These are phyloP conservation scores for Drosophila cracens DNA, from an alignment of 2,888 invertebrate species.

Conservation along the genomic window DNA sequence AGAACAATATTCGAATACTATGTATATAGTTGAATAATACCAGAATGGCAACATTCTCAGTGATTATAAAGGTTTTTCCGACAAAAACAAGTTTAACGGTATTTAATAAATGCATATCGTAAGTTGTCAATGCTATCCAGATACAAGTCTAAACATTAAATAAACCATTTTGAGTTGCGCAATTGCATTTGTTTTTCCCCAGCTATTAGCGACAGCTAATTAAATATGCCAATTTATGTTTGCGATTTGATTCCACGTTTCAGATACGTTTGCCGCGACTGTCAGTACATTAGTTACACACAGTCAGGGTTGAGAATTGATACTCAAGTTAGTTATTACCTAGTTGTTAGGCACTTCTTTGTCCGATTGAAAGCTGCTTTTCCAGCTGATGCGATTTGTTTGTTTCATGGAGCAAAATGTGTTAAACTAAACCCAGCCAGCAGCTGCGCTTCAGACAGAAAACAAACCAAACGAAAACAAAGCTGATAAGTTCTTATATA, in stretches of 20 bases:
- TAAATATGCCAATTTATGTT: slow-evolving; percentile 3
- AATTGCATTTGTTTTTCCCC: background rate
- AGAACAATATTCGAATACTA: background rate
- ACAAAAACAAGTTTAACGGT: background rate
- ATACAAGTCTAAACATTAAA: background rate
- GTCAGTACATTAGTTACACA: background rate
- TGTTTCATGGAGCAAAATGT: slow-evolving; percentile 1
- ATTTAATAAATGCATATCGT: slow-evolving; percentile 7
- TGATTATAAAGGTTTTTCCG: slow-evolving; percentile 5
- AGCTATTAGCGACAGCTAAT: background rate
- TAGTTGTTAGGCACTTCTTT: background rate
- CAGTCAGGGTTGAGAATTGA: background rate
- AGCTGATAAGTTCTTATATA: slow-evolving; percentile 45
- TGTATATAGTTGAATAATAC: background rate
- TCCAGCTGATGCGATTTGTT: slow-evolving; percentile 6
- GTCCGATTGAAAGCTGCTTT: background rate
- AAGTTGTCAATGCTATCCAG: slow-evolving; percentile 9
- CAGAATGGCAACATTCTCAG: background rate
- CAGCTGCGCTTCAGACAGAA: slow-evolving; percentile 3
- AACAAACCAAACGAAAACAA: slow-evolving; percentile 12
- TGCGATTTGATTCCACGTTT: background rate
- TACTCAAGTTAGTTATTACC: slow-evolving; percentile 4
- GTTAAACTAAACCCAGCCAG: background rate
- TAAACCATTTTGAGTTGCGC: background rate
- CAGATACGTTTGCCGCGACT: background rate